Conservation (phyloP, 2,797 vertebrate genomes). For the Ficedula albicollis region DNA sequence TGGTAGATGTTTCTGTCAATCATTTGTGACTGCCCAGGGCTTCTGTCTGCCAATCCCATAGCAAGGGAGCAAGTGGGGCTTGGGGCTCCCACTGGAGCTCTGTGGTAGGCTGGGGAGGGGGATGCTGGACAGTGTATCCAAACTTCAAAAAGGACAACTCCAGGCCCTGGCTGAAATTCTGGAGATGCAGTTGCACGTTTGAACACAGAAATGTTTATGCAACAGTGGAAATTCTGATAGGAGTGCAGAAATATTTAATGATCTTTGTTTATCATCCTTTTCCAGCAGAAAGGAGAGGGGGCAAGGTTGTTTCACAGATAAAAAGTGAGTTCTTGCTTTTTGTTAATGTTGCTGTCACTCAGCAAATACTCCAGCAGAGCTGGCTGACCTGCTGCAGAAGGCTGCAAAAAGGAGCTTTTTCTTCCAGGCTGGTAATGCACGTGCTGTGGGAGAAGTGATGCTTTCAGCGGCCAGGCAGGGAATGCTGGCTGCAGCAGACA, state of each 20-base stretch:
- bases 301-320: neutral
- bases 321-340: neutral
- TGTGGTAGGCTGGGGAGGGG: neutral
- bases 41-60: neutral
- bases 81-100: neutral
- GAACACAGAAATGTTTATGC: neutral
- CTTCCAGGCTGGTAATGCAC: neutral
- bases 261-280: neutral
- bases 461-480: neutral
- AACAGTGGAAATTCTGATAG: neutral
- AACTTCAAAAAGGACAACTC: neutral
- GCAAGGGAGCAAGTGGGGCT: rapidly evolving
- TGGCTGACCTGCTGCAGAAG: neutral
- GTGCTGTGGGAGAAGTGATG: neutral
- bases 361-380: neutral
- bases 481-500: neutral
- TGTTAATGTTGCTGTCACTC: neutral
- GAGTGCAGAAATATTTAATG: neutral
- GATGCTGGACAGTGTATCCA: neutral
- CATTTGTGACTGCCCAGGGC: neutral
- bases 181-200: neutral
- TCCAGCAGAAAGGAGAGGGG: neutral
- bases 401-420: neutral
- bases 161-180: neutral
- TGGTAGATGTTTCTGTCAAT: rapidly evolving